Conservation (phyloP, 2,797 vertebrate genomes). For the Coccyzus lansbergi region DNA sequence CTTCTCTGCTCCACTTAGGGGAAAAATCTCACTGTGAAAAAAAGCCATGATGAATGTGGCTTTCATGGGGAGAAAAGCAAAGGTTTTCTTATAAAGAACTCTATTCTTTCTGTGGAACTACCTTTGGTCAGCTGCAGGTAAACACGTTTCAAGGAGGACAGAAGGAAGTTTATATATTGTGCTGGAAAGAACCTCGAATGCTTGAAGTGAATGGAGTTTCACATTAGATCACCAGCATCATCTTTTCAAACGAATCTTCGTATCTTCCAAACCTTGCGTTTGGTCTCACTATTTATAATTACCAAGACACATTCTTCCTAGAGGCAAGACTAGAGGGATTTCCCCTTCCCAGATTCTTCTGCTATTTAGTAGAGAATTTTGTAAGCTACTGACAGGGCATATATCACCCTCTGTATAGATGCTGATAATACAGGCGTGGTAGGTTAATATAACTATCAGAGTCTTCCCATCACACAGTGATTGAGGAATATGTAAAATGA, state of each 20-base stretch:
- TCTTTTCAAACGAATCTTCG: neutral
- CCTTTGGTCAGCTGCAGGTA: neutral
- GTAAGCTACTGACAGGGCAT: neutral
- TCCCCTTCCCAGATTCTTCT: slow-evolving; percentile 25
- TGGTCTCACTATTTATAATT: neutral
- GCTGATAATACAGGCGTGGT: neutral
- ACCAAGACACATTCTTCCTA: neutral
- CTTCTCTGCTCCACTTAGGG: neutral
- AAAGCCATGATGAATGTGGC: neutral
- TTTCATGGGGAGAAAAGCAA: neutral
- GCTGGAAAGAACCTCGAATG: neutral
- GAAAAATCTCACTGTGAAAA: neutral
- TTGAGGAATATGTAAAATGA: neutral
- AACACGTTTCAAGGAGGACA: neutral
- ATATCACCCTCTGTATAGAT: neutral
- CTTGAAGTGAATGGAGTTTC: neutral
- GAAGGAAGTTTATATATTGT: neutral
- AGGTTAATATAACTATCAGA: neutral
- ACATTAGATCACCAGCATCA: neutral
- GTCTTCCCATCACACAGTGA: neutral
- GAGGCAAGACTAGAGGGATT: slow-evolving; percentile 12
- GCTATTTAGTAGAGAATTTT: neutral
- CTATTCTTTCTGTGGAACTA: neutral
- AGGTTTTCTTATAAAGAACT: neutral
- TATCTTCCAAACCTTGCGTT: neutral